Base-by-base conservation (phyloP, 2,113 vertebrate species). In the Nanorana parkeri region DNA sequence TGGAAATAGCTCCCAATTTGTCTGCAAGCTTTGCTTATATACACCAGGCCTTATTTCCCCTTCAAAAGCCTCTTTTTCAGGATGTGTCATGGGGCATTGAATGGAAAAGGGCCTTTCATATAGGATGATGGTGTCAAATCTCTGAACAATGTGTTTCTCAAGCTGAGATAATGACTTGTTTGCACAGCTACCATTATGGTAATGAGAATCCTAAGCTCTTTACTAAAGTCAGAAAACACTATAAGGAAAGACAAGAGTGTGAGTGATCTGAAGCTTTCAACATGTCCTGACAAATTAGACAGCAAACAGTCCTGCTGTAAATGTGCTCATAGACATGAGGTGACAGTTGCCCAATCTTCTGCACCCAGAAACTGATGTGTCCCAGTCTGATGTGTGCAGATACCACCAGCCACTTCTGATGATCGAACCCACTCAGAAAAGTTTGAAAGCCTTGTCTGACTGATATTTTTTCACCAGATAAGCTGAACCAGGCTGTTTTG, bases 111-210 rank as follows among this genome's bases (percentile, higher is more conserved):
- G 29, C 52, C 80, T 83, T 68, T 76, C 54, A 60, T 20, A 26
- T 67, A 67, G 72, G 52, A 73, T 58, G 80, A 75, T 83, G 64
- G 64, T 68, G 71, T 76, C 21, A 76, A 68, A 68, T 47, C 69
- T 68, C 61, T 47, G 71, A 76, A 83, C 80, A 83, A 83, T 83
- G 71, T 76, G 80, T 74, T 83, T 83, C 71, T 68, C 80, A 75
- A 76, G 71, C 80, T 83, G 80, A 75, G 80, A 56, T 76, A 76
- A 76, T 76, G 80, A 83, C 80, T 66, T 74, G 61, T 81, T 81
- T 74, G 61, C 26, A 36, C 47, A 56, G 51, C 63, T 26, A 47
- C 72, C 51, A 76, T 81, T 64, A 74, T 82, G 80, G 6, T 67
- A 82, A 76, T 83, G 21, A 58, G 52, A 56, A 13, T 51, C 54